phyloP scores from a whole-genome alignment of 92 coral and sea anemone genomes.

The Epizoanthus ramosus region DNA sequence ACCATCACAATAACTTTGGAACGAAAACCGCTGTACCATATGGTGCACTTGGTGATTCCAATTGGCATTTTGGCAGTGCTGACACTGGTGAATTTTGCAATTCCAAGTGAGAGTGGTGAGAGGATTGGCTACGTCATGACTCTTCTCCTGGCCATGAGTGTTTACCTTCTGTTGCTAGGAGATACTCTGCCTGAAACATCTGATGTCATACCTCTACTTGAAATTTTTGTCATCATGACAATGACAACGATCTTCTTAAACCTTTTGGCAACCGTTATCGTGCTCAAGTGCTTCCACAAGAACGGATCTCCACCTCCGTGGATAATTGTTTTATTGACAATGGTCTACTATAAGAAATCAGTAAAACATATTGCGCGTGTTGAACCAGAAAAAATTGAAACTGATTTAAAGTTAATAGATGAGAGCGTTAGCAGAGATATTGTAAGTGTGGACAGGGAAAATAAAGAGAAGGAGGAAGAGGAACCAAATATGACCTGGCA shows the following conservation, averaged over 20 bases:
- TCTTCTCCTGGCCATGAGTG: constrained; percentile 77
- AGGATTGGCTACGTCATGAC: constrained; percentile 52
- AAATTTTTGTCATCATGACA: constrained; percentile 63
- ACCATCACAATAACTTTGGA: constrained; percentile 60
- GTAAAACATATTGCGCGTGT: too few species aligned
- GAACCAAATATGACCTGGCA: constrained; percentile 8
- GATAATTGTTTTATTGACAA: not conserved
- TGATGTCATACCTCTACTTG: constrained; percentile 69
- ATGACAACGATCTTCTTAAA: constrained; percentile 70
- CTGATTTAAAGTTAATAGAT: too few species aligned
- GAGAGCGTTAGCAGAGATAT: not conserved
- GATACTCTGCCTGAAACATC: constrained; percentile 83
- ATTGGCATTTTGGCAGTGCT: constrained; percentile 62
- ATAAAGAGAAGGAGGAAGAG: not conserved
- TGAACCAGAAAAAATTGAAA: too few species aligned
- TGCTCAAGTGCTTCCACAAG: constrained; percentile 48
- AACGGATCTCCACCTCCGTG: constrained; percentile 12
- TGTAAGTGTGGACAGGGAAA: not conserved
- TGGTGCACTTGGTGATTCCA: constrained; percentile 77
- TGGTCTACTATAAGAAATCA: too few species aligned
- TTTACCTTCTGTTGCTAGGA: constrained; percentile 72
- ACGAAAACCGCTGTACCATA: constrained; percentile 77
- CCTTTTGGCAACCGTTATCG: constrained; percentile 65
- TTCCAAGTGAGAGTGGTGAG: too few species aligned
- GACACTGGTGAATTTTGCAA: not conserved